Base-by-base conservation (phyloP, 2,797 vertebrate species). In the Cynodonichthys magdalenae region DNA sequence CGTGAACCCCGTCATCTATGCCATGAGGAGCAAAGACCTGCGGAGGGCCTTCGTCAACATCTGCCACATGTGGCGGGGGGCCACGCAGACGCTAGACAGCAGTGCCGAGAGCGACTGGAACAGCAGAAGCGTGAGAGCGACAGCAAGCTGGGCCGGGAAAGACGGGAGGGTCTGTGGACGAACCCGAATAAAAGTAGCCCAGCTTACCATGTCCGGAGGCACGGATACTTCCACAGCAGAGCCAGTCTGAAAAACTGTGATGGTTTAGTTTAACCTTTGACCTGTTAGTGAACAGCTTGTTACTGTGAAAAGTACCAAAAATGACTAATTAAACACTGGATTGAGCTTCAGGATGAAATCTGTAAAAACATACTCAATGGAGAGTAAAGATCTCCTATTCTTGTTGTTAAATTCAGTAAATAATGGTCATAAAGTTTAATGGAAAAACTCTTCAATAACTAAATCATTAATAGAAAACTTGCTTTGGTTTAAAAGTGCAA, bases 1-100 rank as follows among this genome's bases (percentile, higher is more conserved):
- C 8, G 94, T 96, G 60, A 99, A 99, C 92, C 98, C 98, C 61
- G 95, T 99, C 82, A 99, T 99, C 93, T 99, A 99, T 0, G 98
- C 98, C 88, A 94, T 99, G 90, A 92, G 98, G 90, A 99, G 98
- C 93, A 95, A 98, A 82, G 98, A 99, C 92, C 93, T 99, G 89
- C 93, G 98, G 71, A 93, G 95, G 12, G 97, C 97, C 64, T 99
- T 99, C 90, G 87, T 95, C 72, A 94, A 93, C 89, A 94, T 96
- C 93, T 98, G 95, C 83, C 93, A 92, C 49, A 63, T 93, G n/a
- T 97, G 96, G 44, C 87, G 93, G 70, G 93, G 94, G 56, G 90
- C 90, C 0, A 92, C 93, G 0, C 95, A 95, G 74, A 85, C 94
- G 48, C 92, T 96, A 27, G 97, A 99, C 77, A 96, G 94, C 95